phyloP scores from a whole-genome alignment of 2,113 vertebrate genomes.

The Pelecanus crispus region DNA sequence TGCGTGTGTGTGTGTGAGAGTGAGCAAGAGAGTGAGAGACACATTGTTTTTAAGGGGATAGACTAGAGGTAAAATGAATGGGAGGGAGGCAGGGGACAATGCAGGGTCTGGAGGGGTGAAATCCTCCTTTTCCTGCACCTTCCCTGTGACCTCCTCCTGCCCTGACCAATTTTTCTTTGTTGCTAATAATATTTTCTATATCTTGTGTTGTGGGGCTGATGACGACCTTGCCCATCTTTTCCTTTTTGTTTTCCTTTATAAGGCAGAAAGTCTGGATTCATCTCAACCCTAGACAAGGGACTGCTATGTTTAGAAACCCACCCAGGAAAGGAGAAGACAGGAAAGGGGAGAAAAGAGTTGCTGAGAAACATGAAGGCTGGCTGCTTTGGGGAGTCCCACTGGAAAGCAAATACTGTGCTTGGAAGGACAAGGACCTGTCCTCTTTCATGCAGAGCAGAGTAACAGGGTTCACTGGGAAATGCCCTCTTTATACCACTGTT shows the following conservation, averaged over 20 bases:
- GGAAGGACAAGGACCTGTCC: neutral
- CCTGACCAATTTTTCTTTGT: slow-evolving; percentile 33
- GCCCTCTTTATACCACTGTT: neutral
- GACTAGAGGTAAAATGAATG: neutral
- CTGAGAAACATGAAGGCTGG: neutral
- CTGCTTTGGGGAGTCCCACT: neutral
- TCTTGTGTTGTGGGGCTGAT: slow-evolving; percentile 38
- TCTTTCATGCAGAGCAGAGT: neutral
- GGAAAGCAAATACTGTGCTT: neutral
- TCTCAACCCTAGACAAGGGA: slow-evolving; percentile 26
- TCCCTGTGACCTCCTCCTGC: neutral
- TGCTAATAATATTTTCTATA: slow-evolving; percentile 55
- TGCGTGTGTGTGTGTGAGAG: neutral
- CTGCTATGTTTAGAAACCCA: slow-evolving; percentile 40
- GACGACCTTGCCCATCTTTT: slow-evolving; percentile 18
- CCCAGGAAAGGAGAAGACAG: neutral
- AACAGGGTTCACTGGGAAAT: neutral
- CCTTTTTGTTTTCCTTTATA: slow-evolving; percentile 32
- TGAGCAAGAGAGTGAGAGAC: neutral
- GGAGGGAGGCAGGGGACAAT: neutral
- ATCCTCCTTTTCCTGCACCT: neutral
- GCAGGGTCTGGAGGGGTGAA: neutral
- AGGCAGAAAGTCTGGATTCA: slow-evolving; percentile 29
- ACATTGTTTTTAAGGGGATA: slow-evolving; percentile 1
- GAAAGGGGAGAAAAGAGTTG: neutral